Percentiles rank a stretch among this genome's conserved stretches.
phyloP scores from a whole-genome alignment of 2,113 vertebrate species.

The Scomber scombrus region DNA sequence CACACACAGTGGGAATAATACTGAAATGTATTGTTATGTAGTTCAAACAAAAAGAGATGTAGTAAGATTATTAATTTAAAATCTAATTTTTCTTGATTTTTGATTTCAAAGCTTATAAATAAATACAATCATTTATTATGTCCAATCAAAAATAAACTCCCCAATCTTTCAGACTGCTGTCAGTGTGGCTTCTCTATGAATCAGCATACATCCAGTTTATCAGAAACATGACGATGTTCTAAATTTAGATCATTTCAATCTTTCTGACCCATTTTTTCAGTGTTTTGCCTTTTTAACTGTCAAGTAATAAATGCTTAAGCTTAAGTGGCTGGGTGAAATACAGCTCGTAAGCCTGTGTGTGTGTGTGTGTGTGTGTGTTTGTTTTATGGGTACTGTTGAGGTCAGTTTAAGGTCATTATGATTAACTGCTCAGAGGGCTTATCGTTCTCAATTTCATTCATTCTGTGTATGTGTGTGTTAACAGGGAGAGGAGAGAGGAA shows the following conservation, averaged over 20 bases:
- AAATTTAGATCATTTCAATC: neutral
- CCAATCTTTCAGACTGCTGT: too few species aligned
- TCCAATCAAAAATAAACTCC: too few species aligned
- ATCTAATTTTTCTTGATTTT: too few species aligned
- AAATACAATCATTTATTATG: too few species aligned
- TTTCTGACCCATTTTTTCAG: neutral
- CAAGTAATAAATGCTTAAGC: neutral
- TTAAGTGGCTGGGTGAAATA: conserved; percentile 1
- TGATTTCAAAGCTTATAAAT: too few species aligned
- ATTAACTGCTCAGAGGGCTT: conserved; percentile 45
- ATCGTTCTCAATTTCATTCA: conserved; percentile 14
- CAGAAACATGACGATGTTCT: neutral
- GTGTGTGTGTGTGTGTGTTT: neutral
- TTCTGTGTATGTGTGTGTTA: neutral
- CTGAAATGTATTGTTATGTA: neutral
- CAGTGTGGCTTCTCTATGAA: too few species aligned
- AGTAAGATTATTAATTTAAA: too few species aligned
- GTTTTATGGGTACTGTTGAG: conserved; percentile 1
- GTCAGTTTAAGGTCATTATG: conserved; percentile 42
- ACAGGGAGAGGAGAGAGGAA: neutral
- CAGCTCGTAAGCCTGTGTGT: neutral
- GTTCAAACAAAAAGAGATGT: neutral
- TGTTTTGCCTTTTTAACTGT: neutral
- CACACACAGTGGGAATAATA: neutral
- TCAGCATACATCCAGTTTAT: too few species aligned